These are phyloP conservation scores for Crotalus helleri DNA, from an alignment of 2,113 vertebrate species.

Conservation along the genomic window DNA sequence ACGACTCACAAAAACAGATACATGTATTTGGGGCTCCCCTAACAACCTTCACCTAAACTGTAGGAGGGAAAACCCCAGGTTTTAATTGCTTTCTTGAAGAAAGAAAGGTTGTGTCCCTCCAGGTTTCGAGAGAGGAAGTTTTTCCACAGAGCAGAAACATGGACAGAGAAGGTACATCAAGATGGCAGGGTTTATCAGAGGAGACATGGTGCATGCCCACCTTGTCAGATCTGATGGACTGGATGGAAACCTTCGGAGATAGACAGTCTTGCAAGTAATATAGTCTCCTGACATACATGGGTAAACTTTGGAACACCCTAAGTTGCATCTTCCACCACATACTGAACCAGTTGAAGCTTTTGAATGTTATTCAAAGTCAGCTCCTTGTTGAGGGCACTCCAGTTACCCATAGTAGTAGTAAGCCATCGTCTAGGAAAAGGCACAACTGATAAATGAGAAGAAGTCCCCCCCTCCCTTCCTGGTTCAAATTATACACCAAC, in stretches of 20 bases:
- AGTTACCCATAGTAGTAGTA: background rate
- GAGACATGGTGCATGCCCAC: background rate
- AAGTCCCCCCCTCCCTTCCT: no score
- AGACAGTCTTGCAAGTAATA: background rate
- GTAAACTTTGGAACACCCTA: background rate
- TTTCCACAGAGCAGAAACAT: background rate
- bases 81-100: background rate
- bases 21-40: no score
- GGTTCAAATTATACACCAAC: no score
- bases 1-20: background rate
- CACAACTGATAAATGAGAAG: no score
- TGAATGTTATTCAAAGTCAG: background rate
- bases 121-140: background rate
- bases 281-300: background rate
- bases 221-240: background rate
- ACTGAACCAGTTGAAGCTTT: background rate
- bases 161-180: background rate
- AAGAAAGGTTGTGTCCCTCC: background rate
- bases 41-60: background rate
- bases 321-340: background rate
- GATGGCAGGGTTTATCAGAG: background rate
- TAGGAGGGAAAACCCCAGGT: background rate
- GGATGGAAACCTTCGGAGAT: background rate
- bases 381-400: background rate
- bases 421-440: background rate